Percentiles rank a stretch among this genome's conserved stretches.
phyloP scores from a whole-genome alignment of 2,797 vertebrate genomes.

The Chelonia mydas region DNA sequence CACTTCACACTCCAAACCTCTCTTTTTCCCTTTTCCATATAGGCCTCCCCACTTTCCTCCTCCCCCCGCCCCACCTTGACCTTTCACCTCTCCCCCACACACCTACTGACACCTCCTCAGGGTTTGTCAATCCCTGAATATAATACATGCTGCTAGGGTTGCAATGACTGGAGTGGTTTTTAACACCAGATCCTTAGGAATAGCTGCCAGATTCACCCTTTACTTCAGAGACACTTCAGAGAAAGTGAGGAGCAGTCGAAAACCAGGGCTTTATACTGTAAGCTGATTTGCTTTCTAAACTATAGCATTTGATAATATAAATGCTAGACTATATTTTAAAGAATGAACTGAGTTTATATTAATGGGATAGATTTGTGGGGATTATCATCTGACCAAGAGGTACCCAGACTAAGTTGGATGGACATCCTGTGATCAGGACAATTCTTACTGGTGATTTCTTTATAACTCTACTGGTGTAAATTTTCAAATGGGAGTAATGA shows the following conservation, averaged over 20 bases:
- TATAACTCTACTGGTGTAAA: background rate
- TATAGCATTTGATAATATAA: background rate
- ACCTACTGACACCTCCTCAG: rapidly evolving
- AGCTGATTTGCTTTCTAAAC: background rate
- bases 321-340: background rate
- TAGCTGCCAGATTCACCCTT: background rate
- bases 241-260: background rate
- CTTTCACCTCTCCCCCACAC: background rate
- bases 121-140: rapidly evolving
- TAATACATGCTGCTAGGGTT: rapidly evolving
- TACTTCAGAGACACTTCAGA: background rate
- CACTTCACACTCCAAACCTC: background rate
- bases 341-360: background rate
- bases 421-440: background rate
- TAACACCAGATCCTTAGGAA: background rate
- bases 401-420: background rate
- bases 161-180: background rate
- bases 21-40: background rate
- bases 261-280: rapidly evolving
- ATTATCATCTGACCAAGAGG: background rate
- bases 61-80: background rate
- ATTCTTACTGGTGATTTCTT: background rate
- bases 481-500: background rate
- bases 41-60: background rate
- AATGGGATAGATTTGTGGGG: background rate